Conservation (phyloP, 1,140 invertebrate species). For the Pantala flavescens region DNA sequence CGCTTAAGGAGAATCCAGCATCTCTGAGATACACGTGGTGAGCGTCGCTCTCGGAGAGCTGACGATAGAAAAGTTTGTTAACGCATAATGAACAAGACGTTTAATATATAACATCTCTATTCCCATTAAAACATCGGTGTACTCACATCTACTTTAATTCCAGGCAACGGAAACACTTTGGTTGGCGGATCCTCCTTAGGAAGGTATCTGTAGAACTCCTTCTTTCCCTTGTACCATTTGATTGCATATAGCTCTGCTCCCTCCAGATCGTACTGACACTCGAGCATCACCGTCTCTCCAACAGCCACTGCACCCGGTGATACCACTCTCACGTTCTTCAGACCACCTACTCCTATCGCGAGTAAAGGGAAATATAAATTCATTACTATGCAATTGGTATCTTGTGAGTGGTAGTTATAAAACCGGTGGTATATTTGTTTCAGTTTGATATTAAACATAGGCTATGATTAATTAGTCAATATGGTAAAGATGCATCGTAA, state of each 20-base stretch:
- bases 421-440: too few species aligned
- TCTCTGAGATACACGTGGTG: slow-evolving; percentile 28
- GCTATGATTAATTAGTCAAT: too few species aligned
- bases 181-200: slow-evolving; percentile 43
- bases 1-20: slow-evolving; percentile 26
- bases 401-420: too few species aligned
- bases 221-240: slow-evolving; percentile 70
- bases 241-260: slow-evolving; percentile 67
- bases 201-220: slow-evolving; percentile 52
- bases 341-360: slow-evolving; percentile 41
- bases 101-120: too few species aligned
- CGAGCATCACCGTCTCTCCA: slow-evolving; percentile 55
- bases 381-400: too few species aligned
- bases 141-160: slow-evolving; percentile 49
- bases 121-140: too few species aligned
- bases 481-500: too few species aligned
- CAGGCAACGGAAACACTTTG: slow-evolving; percentile 44
- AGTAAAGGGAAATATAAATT: too few species aligned
- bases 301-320: slow-evolving; percentile 55
- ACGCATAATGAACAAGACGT: too few species aligned
- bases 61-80: neutral
- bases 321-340: slow-evolving; percentile 41
- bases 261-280: slow-evolving; percentile 68
- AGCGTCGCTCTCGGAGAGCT: slow-evolving; percentile 18
- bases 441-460: too few species aligned